Evolutionary conservation across 2,113 vertebrate species (phyloP).

Genomic region (Caloenas nicobarica): DNA sequence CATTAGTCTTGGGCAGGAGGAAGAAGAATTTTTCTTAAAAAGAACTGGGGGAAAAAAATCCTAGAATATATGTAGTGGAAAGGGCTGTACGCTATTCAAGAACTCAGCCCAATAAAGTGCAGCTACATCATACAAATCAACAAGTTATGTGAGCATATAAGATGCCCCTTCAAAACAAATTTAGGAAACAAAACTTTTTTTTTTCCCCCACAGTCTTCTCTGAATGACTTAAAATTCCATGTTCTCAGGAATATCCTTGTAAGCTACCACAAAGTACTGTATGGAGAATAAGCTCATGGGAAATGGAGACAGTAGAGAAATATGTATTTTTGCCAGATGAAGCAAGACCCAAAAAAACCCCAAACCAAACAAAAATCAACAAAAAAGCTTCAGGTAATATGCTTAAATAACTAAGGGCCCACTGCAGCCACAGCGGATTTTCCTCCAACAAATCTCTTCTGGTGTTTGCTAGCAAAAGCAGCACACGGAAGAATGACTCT

Average conservation of each 20-base stretch:
- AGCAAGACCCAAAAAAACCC: not conserved
- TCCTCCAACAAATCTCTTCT: not conserved
- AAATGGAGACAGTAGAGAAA: not conserved
- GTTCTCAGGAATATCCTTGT: not conserved
- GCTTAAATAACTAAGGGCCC: not conserved
- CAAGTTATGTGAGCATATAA: rapidly evolving
- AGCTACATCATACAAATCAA: not conserved
- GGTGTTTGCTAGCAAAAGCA: not conserved
- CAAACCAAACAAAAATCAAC: too few species aligned
- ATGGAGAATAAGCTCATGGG: rapidly evolving
- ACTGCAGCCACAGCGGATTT: not conserved
- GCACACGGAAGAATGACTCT: not conserved
- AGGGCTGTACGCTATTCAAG: not conserved
- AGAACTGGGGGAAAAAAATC: not conserved
- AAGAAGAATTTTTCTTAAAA: not conserved
- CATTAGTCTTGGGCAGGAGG: not conserved
- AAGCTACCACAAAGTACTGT: not conserved
- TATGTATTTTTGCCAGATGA: not conserved
- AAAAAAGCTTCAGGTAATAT: not conserved
- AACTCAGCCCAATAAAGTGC: not conserved
- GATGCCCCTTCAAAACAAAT: not conserved
- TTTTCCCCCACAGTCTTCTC: not conserved
- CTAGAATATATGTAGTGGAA: not conserved
- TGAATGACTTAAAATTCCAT: not conserved
- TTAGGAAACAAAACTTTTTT: too few species aligned